phyloP scores from a whole-genome alignment of 1,140 invertebrate genomes.

The Drosophila takahashii region DNA sequence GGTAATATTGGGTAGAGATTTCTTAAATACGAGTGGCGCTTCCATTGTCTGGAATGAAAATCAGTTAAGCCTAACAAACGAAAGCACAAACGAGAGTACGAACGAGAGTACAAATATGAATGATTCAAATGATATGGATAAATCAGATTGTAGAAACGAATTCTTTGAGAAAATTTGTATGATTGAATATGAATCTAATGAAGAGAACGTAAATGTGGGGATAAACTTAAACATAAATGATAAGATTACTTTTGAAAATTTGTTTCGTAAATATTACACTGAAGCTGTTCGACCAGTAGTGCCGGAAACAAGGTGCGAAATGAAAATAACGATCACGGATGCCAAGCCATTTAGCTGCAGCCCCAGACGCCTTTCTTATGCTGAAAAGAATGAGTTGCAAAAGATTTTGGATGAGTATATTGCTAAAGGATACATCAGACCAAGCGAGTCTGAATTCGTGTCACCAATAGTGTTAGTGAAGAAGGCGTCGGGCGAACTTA shows the following conservation, averaged over 20 bases:
- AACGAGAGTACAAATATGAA: neutral
- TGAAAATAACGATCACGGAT: neutral
- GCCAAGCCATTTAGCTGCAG: neutral
- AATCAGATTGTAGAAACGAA: neutral
- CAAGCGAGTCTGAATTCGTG: too few species aligned
- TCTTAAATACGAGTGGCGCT: neutral
- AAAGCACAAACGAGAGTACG: neutral
- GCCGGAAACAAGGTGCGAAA: neutral
- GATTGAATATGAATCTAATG: neutral
- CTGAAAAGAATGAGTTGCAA: neutral
- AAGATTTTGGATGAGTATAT: neutral
- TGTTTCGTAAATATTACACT: neutral
- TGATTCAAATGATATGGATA: neutral
- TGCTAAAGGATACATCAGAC: neutral
- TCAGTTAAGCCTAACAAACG: neutral
- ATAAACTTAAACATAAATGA: neutral
- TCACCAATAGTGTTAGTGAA: too few species aligned
- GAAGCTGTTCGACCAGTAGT: neutral
- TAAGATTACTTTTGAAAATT: neutral
- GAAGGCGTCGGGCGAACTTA: too few species aligned
- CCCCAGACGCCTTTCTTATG: constrained; percentile 3
- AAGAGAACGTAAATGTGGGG: neutral
- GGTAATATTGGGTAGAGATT: neutral
- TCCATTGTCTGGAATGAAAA: neutral
- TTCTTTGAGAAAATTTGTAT: neutral